Evolutionary conservation across 2,113 vertebrate species (phyloP).

Genomic region (Apteryx owenii): DNA sequence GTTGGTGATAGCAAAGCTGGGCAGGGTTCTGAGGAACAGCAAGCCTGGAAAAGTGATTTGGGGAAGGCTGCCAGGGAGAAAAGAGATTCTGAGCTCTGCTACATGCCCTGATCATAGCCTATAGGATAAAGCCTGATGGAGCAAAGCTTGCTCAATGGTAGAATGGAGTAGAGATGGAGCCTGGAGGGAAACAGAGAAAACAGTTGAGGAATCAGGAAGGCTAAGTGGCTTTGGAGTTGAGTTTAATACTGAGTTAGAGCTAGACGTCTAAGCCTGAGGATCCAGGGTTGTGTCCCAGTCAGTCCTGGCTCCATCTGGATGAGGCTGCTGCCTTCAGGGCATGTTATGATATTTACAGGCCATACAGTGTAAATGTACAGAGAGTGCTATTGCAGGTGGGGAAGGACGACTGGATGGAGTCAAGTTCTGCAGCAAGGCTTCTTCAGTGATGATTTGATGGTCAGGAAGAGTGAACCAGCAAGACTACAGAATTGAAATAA

Average conservation of each 20-base stretch:
- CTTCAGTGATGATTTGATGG: not conserved
- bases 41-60: not conserved
- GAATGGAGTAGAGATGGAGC: not conserved
- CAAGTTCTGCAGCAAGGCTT: not conserved
- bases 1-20: not conserved
- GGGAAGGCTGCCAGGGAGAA: not conserved
- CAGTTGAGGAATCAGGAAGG: not conserved
- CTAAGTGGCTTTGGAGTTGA: not conserved
- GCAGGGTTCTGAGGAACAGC: not conserved
- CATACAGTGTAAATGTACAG: not conserved
- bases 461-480: not conserved
- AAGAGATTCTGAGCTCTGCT: not conserved
- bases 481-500: not conserved
- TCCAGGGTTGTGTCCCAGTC: too few relatives aligned
- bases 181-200: not conserved
- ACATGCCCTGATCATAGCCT: not conserved
- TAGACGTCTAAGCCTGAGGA: not conserved
- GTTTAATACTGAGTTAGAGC: not conserved
- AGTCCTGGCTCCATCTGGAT: not conserved
- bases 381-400: not conserved
- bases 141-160: not conserved
- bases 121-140: not conserved
- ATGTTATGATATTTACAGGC: not conserved
- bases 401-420: not conserved
- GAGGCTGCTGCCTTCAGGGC: not conserved